Conservation (phyloP, 2,797 vertebrate species). For the Octomys mimax region DNA sequence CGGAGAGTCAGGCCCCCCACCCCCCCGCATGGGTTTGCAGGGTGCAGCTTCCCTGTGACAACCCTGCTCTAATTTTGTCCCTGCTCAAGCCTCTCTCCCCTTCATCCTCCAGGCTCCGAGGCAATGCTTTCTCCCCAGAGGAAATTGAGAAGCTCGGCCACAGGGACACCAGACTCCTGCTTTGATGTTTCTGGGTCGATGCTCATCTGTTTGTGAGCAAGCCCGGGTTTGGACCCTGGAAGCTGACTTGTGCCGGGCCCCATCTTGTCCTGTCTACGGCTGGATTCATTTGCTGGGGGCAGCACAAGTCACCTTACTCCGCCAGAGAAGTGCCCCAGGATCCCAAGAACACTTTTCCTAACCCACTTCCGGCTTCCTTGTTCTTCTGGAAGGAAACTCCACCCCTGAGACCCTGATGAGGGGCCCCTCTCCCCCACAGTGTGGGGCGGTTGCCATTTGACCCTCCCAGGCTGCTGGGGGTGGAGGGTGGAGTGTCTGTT, state of each 20-base stretch:
- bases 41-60: not conserved
- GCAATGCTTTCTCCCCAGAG: slow-evolving; percentile 90
- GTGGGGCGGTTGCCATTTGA: not conserved
- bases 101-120: slow-evolving; percentile 89
- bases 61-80: not conserved
- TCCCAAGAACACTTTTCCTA: not conserved
- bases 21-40: not conserved
- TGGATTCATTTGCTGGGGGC: not conserved
- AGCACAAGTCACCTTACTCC: not conserved
- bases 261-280: not conserved
- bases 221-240: not conserved
- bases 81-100: not conserved
- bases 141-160: slow-evolving; percentile 88
- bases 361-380: not conserved
- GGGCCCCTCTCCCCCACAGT: not conserved
- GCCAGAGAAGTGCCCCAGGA: not conserved
- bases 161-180: slow-evolving; percentile 81
- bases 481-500: not conserved
- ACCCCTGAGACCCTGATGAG: not conserved
- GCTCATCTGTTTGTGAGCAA: not conserved
- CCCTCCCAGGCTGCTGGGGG: not conserved
- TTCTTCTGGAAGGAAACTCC: not conserved
- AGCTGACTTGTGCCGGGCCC: not conserved
- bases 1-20: too few relatives aligned
- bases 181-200: not conserved